Base-by-base conservation (phyloP, 2,797 vertebrate species). In the Pantherophis alleghaniensis region DNA sequence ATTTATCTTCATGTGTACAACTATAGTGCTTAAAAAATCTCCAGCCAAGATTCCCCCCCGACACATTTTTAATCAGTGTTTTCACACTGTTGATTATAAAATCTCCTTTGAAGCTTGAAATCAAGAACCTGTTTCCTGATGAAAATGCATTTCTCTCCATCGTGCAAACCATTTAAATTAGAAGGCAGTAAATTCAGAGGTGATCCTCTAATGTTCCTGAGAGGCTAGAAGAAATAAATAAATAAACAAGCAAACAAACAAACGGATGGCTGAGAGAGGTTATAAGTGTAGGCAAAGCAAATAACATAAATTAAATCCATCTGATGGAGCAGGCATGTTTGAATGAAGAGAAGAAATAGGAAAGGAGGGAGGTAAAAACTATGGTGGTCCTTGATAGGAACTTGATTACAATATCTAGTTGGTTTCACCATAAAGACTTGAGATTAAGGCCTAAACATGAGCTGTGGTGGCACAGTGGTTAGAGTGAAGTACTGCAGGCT, bases 51-150 rank as follows among this genome's bases (percentile, higher is more conserved):
- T 4, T 0, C 53, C 32, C 12, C 53, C 20, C 28, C 20, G 14
- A 22, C 57, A 83, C 87, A 79, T 86, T 90, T 95, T 95, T 95
- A 95, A 95, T 95, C 93, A 61, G 79, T 3, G 0, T 55, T 88
- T 94, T 93, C 94, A 89, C 93, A 61, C 86, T 86, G 91, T 90
- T 95, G 86, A 88, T 94, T 94, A 24, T 94, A 94, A 94, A 92
- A 96, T 89, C 51, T 90, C 91, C 93, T 94, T 94, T 92, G 94
- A 95, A 96, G 92, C 88, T 56, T 79, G 92, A 92, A 91, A 94
- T 47, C 37, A 94, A 95, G 92, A 95, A 91, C 3, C 86, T 89
- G 22, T 91, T 95, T 94, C 88, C 88, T 90, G 57, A 47, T 18
- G 93, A 79, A 94, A 95, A 95, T 93, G 79, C 88, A 74, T 94